Evolutionary conservation across 2,888 invertebrate species (phyloP), one percentile per base, ranked within the genome.

Genomic region (Ectobius pallidus): DNA sequence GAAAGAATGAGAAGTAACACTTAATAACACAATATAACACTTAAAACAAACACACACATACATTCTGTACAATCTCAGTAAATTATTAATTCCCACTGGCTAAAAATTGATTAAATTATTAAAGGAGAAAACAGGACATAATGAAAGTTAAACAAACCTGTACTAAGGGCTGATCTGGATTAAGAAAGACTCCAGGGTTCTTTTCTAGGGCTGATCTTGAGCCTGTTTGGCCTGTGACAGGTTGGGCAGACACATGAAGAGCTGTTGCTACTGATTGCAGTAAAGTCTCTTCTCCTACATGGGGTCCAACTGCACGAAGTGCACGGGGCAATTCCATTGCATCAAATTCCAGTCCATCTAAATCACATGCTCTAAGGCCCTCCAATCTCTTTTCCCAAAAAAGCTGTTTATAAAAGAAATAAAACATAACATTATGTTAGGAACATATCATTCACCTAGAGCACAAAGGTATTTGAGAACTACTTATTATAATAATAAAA

Each of bases 211-310:
- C 88, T 75, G 90, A 88, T 82, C 92, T 92, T 0, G 92, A 87
- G 30, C 92, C 94, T 0, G 91, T 92, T 84, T 99, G 98, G 79
- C 92, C 92, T 49, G 95, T 95, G 2, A 97, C 94, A 1, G 97
- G 95, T 79, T 93, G 91, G 52, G 91, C 89, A 4, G 93, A 93
- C 3, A 96, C 91, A 83, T 98, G 97, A 62, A 98, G 86, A 2
- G 97, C 96, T n/a, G 97, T 97, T 0, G 97, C 97, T 46, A 99
- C 90, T 70, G 97, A 97, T 82, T 97, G 96, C 76, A 95, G 88
- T 22, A 94, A 89, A 0, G 95, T 96, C 79, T 95, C 94, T 80
- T 94, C 93, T n/a, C 89, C 90, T 70, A 92, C 92, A 81, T 93
- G 92, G 0, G 95, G 95, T 0, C 95, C 95, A 20, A 95, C 89